Conservation (phyloP, 2,113 vertebrate species). For the Xenopus borealis region DNA sequence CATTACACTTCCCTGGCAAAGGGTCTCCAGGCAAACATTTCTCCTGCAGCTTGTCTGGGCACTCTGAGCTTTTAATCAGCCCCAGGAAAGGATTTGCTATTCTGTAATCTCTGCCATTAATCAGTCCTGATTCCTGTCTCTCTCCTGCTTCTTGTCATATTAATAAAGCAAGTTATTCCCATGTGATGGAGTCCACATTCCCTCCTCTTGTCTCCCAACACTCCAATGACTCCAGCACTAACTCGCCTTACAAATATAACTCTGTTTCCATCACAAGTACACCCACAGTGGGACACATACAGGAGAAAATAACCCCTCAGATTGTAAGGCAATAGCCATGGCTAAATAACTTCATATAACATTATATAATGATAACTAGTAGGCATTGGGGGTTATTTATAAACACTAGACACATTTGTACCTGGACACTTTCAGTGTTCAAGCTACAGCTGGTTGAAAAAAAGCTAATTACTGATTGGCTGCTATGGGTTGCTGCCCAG, state of each 20-base stretch:
- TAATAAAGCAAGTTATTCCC: conserved; percentile 64
- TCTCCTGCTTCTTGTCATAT: conserved; percentile 55
- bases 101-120: conserved; percentile 55
- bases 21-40: conserved; percentile 24
- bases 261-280: conserved; percentile 12
- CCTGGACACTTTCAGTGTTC: too few relatives aligned
- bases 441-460: too few relatives aligned
- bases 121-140: conserved; percentile 54
- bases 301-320: too few relatives aligned
- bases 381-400: too few relatives aligned
- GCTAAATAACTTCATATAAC: too few relatives aligned
- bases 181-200: conserved; percentile 33
- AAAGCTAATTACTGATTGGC: too few relatives aligned
- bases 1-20: conserved; percentile 29
- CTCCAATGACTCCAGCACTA: conserved; percentile 9
- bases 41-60: conserved; percentile 33
- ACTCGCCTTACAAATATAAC: conserved; percentile 31
- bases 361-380: too few relatives aligned
- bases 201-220: conserved; percentile 9
- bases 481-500: too few relatives aligned
- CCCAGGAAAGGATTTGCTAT: conserved; percentile 55
- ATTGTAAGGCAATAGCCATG: too few relatives aligned
- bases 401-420: too few relatives aligned
- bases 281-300: background rate
- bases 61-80: conserved; percentile 40